These are phyloP conservation scores for Thaumatotibia leucotreta DNA, from an alignment of 1,140 invertebrate genomes.

Conservation along the genomic window DNA sequence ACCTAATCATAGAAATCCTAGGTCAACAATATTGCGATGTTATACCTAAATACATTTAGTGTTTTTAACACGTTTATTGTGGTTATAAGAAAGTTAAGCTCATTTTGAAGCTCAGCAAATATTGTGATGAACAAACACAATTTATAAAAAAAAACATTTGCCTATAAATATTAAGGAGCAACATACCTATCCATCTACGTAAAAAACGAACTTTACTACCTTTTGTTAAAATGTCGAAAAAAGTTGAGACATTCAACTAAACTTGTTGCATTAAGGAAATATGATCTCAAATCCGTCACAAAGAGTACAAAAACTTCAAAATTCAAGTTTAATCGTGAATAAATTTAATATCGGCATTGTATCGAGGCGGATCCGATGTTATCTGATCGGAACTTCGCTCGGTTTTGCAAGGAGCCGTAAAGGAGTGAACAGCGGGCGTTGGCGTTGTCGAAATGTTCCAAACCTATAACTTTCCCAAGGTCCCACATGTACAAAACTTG, in stretches of 20 bases:
- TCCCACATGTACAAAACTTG: background rate
- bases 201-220: background rate
- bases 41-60: no score
- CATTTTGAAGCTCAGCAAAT: no score
- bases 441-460: constrained; percentile 49
- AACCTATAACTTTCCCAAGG: constrained; percentile 38
- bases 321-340: constrained; percentile 21
- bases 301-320: background rate
- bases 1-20: no score
- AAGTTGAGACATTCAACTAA: background rate
- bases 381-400: constrained; percentile 70
- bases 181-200: background rate
- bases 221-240: background rate
- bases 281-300: constrained; percentile 4
- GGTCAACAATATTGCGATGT: no score
- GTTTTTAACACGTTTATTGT: no score
- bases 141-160: no score
- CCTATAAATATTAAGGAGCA: no score
- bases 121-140: no score
- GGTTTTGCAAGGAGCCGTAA: constrained; percentile 37
- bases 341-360: constrained; percentile 46
- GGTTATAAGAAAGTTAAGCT: no score
- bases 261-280: constrained; percentile 1
- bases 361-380: constrained; percentile 52
- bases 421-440: constrained; percentile 51